Percentiles rank a stretch among this genome's conserved stretches.
phyloP scores from a whole-genome alignment of 2,888 invertebrate genomes.

The Cryptophagus acutangulus region DNA sequence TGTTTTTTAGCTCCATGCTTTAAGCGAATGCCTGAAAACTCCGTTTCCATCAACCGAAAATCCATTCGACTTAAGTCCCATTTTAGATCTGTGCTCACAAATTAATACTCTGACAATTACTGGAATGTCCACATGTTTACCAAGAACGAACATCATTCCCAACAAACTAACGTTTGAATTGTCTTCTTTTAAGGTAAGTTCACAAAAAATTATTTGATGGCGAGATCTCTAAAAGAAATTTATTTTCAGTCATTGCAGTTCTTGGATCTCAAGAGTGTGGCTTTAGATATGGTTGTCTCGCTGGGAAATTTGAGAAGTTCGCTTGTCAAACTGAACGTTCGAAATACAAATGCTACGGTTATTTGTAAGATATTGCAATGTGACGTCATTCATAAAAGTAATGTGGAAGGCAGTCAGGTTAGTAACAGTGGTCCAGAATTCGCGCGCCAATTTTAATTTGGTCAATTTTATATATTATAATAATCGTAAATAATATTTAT shows the following conservation, averaged over 20 bases:
- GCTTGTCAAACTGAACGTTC: slow-evolving; percentile 59
- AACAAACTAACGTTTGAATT: slow-evolving; percentile 77
- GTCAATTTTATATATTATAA: not conserved
- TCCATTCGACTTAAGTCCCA: slow-evolving; percentile 84
- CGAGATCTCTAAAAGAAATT: slow-evolving; percentile 6
- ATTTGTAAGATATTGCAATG: slow-evolving; percentile 79
- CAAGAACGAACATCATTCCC: slow-evolving; percentile 79
- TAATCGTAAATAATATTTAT: too few relatives aligned
- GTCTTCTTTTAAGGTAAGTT: slow-evolving; percentile 67
- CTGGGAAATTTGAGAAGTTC: slow-evolving; percentile 59
- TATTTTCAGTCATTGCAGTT: slow-evolving; percentile 54
- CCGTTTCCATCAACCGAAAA: slow-evolving; percentile 78
- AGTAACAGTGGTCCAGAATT: slow-evolving; percentile 5
- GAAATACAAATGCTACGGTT: slow-evolving; percentile 61
- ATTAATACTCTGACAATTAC: slow-evolving; percentile 63
- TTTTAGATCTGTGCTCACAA: slow-evolving; percentile 81
- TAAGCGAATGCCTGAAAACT: slow-evolving; percentile 80
- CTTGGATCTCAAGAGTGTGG: slow-evolving; percentile 65
- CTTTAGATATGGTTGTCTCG: slow-evolving; percentile 62
- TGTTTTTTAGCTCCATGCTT: slow-evolving; percentile 75
- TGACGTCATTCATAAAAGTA: slow-evolving; percentile 72
- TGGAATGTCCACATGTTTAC: slow-evolving; percentile 64
- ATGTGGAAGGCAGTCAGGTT: slow-evolving; percentile 44
- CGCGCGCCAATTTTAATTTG: too few relatives aligned
- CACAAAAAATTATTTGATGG: slow-evolving; percentile 9